These are phyloP conservation scores for Dermolepida albohirtum DNA, from an alignment of 2,888 invertebrate genomes.

Conservation along the genomic window DNA sequence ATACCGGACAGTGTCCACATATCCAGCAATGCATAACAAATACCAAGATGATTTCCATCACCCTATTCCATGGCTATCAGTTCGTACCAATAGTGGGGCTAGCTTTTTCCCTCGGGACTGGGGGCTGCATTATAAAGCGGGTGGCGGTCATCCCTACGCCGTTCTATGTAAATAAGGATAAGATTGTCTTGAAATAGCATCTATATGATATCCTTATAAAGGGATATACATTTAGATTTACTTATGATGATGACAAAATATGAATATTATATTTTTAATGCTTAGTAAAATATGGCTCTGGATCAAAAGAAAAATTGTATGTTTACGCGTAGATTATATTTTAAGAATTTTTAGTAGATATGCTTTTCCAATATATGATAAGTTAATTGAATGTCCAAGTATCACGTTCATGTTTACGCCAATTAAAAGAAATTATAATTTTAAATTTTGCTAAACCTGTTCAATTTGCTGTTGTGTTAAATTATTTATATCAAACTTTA, in stretches of 20 bases:
- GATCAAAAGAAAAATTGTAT: too few species aligned
- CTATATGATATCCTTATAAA: conserved; percentile 32
- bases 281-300: too few species aligned
- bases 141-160: conserved; percentile 24
- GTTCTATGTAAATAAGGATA: conserved; percentile 55
- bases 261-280: not conserved
- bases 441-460: too few species aligned
- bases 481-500: too few species aligned
- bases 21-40: conserved; percentile 65
- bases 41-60: conserved; percentile 63
- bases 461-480: too few species aligned
- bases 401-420: too few species aligned
- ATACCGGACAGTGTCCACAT: conserved; percentile 64
- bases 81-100: conserved; percentile 55
- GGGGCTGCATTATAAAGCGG: conserved; percentile 49
- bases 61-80: conserved; percentile 58
- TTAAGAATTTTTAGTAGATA: too few species aligned
- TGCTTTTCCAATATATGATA: too few species aligned
- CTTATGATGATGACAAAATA: conserved; percentile 49
- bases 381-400: too few species aligned
- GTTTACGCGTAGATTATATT: too few species aligned
- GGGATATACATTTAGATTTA: conserved; percentile 42
- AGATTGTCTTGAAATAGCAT: conserved; percentile 53
- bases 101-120: conserved; percentile 52
- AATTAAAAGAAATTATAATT: too few species aligned